phyloP scores from a whole-genome alignment of 2,113 vertebrate genomes.

The Myanophis thanlyinensis region DNA sequence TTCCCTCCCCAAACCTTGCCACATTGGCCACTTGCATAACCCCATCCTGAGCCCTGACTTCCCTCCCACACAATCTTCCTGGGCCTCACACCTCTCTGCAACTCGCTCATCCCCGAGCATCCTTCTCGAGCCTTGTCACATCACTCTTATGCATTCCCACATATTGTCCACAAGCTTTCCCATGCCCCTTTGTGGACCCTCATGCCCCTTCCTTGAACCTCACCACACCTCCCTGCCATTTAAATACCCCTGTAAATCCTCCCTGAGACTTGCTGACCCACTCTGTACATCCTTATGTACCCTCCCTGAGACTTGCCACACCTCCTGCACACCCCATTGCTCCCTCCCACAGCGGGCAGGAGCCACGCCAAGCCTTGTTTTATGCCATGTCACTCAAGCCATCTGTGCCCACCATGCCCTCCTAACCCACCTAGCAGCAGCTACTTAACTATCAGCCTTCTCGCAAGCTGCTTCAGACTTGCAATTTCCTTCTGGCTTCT shows the following conservation, averaged over 20 bases:
- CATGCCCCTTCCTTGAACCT: neutral
- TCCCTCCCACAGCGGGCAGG: neutral
- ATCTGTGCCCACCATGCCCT: neutral
- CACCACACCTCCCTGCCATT: neutral
- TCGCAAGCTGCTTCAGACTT: neutral
- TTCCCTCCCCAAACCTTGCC: neutral
- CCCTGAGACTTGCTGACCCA: neutral
- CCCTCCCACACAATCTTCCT: neutral
- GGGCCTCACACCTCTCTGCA: neutral
- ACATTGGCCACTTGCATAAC: neutral
- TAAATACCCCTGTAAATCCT: neutral
- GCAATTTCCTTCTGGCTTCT: neutral
- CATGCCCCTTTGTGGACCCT: neutral
- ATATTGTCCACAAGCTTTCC: neutral
- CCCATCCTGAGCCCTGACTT: neutral
- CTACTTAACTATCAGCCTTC: neutral
- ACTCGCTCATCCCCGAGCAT: neutral
- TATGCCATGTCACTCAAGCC: accelerated
- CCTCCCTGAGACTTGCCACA: neutral
- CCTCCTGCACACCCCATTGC: neutral
- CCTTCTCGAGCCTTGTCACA: neutral
- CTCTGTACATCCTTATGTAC: neutral
- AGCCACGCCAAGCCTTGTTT: neutral
- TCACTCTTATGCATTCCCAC: neutral
- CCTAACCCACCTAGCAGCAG: neutral